Evolutionary conservation across 37 sponge, comb jelly and placozoan species (phyloP).

Genomic region (Amphimedon queenslandica): DNA sequence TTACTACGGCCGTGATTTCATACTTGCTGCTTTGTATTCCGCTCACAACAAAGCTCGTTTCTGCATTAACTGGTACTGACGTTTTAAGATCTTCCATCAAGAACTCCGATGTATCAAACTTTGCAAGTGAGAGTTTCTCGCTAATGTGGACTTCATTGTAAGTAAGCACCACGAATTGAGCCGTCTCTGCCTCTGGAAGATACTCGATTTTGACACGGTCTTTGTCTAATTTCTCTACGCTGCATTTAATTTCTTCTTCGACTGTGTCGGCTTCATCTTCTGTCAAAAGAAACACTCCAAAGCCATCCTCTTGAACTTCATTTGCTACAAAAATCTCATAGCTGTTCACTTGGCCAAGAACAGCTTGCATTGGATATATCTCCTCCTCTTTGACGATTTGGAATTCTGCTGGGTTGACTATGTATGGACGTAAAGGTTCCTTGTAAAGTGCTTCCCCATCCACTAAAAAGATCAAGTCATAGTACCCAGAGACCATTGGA

Average conservation of each 20-base stretch:
- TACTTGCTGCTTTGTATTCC: too few relatives aligned
- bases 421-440: background rate
- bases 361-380: background rate
- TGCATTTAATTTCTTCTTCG: background rate
- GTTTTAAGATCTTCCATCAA: background rate
- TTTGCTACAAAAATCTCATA: background rate
- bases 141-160: background rate
- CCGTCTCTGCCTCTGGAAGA: background rate
- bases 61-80: background rate
- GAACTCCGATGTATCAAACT: background rate
- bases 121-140: background rate
- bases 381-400: background rate
- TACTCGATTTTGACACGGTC: background rate
- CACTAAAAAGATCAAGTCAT: background rate
- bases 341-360: background rate
- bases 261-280: background rate
- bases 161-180: background rate
- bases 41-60: background rate
- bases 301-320: background rate
- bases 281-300: background rate
- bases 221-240: background rate
- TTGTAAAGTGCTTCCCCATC: background rate
- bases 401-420: background rate
- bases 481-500: background rate
- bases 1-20: background rate